A percentile compares a stretch with the other conserved stretches of the same genome.
phyloP scores from a whole-genome alignment of 2,797 vertebrate genomes.

The Hafferia zeledoni region DNA sequence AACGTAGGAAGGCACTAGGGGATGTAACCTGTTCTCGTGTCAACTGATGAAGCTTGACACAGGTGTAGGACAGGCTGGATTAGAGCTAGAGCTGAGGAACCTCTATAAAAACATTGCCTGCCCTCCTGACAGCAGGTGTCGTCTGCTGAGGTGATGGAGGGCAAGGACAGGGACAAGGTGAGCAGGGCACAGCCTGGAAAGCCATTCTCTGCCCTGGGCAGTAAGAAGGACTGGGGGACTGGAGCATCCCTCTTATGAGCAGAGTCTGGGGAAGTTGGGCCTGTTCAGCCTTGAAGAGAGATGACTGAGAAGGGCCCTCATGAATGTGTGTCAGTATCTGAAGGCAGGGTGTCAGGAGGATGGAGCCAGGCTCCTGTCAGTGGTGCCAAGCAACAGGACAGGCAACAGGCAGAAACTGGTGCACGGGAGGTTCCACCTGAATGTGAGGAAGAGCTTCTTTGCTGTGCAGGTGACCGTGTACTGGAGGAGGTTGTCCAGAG shows the following conservation, averaged over 20 bases:
- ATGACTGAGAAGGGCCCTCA: not conserved
- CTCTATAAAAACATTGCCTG: not conserved
- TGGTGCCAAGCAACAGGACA: not conserved
- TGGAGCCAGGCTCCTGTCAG: not conserved
- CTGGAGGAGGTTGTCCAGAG: not conserved
- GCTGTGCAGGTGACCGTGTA: not conserved
- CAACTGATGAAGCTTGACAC: accelerated
- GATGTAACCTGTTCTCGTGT: not conserved
- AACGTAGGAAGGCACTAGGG: not conserved
- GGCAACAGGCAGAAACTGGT: not conserved
- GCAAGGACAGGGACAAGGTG: not conserved
- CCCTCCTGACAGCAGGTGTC: not conserved
- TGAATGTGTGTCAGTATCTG: not conserved
- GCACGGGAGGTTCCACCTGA: not conserved
- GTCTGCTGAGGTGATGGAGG: accelerated
- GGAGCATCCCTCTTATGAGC: not conserved
- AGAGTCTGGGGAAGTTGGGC: not conserved
- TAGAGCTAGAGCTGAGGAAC: accelerated
- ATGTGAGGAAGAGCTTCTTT: not conserved
- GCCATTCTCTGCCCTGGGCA: not conserved
- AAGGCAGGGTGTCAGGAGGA: not conserved
- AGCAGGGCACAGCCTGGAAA: not conserved
- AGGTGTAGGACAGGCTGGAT: not conserved
- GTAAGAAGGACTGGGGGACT: accelerated
- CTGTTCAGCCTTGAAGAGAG: not conserved